Base-by-base conservation (phyloP, 2,888 invertebrate species). In the Sarcophaga carnaria region DNA sequence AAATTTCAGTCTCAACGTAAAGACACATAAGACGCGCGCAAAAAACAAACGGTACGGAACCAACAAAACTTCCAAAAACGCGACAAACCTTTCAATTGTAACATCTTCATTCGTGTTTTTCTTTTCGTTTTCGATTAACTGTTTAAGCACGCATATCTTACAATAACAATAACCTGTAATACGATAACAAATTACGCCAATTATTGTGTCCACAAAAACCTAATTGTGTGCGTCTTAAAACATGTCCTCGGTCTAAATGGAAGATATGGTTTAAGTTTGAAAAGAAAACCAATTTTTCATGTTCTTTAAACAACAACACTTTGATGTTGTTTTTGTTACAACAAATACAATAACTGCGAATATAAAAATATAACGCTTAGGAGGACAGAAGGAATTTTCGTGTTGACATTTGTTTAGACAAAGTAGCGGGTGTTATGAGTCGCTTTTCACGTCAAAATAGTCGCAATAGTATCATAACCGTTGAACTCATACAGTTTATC, bases 401-500 rank as follows among this genome's bases (percentile, higher is more conserved):
- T 80, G 79, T 79, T 80, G 75, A 20, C 75, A 47, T 66, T 80
- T 70, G 37, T 83, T 85, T 37, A 54, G 54, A 4, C 12, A 54
- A 3, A 54, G 17, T 54, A 54, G 54, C 17, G 47, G 37, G 69
- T 74, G 91, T 89, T 88, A 93, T 93, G 93, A 92, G 91, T 90
- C 91, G 91, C 88, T 88, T 90, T 88, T 6, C 71, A 90, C 92
- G 92, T 88, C 90, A 92, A 88, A 85, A 80, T 60, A 91, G 91
- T 87, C 91, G 91, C 84, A 91, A 93, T 89, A 93, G 93, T 90
- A 89, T 93, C 88, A 93, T 93, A 89, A 93, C 93, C 81, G 92
- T 93, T 72, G 93, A 93, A 83, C 90, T 93, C 74, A 92, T 93
- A 89, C 93, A 93, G 91, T 93, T 93, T 88, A 93, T 93, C 90